Evolutionary conservation across 2,797 vertebrate genomes (phyloP).

Genomic region (Triplophysa bombifrons): DNA sequence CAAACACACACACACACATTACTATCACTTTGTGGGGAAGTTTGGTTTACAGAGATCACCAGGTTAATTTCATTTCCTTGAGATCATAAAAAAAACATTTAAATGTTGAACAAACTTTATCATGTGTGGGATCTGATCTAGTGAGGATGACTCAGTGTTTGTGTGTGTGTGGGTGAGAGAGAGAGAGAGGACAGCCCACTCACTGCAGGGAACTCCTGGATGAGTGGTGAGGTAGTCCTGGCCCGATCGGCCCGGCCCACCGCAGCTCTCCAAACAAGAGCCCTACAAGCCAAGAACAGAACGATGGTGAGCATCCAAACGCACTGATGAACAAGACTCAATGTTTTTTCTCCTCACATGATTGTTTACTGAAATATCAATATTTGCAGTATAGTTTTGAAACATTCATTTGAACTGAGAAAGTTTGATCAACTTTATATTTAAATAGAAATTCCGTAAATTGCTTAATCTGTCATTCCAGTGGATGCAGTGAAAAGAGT

Average conservation of each 20-base stretch:
- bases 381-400: no score
- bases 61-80: no score
- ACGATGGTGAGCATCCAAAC: neutral
- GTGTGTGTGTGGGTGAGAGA: neutral
- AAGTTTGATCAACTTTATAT: no score
- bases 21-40: no score
- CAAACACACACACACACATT: constrained; percentile 7
- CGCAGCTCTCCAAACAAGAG: constrained; percentile 11
- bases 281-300: constrained; percentile 13
- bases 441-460: no score
- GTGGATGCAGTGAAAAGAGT: no score
- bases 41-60: neutral
- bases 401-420: no score
- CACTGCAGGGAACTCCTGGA: constrained; percentile 14
- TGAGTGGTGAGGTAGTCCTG: constrained; percentile 20
- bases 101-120: no score
- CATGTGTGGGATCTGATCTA: constrained; percentile 30
- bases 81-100: no score
- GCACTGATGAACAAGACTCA: neutral
- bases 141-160: constrained; percentile 37
- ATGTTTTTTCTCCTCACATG: neutral
- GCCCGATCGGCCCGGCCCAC: neutral
- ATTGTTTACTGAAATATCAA: neutral
- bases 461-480: no score
- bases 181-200: constrained; percentile 27